Evolutionary conservation across 2,797 vertebrate species (phyloP), one percentile per base, ranked within the genome.

Genomic region (Oryzias dopingdopingensis): DNA sequence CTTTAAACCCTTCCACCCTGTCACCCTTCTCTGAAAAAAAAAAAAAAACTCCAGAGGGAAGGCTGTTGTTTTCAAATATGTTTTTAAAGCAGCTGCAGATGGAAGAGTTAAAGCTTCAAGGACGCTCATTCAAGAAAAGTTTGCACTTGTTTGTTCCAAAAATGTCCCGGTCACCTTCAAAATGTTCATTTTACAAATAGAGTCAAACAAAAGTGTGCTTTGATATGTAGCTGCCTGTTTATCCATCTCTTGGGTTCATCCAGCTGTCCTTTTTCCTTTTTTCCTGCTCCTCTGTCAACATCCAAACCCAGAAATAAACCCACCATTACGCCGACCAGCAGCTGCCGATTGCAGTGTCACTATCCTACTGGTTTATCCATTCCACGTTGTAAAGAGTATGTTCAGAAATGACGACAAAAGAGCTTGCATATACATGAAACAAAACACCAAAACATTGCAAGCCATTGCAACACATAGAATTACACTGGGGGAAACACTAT

Each of bases 281-380:
- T 80, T 80, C 64, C 66, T 75, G 64, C 56, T 62, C 82, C 56
- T 62, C 82, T 85, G 86, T 90, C 85, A 86, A 84, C 83, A 74
- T 67, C 79, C 42, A 70, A 81, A 74, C 73, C 84, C 80, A 83
- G 77, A 87, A 87, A 86, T 79, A 85, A 83, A 83, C 74, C 71
- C 64, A 14, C 65, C 68, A 70, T 72, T 59, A 62, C 42, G 62
- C 59, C 50, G 52, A 57, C 68, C 74, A 65, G 62, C 62, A 64
- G 74, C 70, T 50, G 41, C 8, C 22, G 24, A 59, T 49, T 56
- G 56, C 67, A 72, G 75, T 55, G 65, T 66, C 69, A 76, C 45
- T 23, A 18, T 17, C 45, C 14, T 4, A 68, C 60, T 49, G 68
- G 59, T 65, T 72, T 66, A 42, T 54, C 20, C 49, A 47, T 51